A percentile compares a stretch with the other conserved stretches of the same genome.
Evolutionary conservation across 2,888 invertebrate species (phyloP).

Genomic region (Drosophila yooni): DNA sequence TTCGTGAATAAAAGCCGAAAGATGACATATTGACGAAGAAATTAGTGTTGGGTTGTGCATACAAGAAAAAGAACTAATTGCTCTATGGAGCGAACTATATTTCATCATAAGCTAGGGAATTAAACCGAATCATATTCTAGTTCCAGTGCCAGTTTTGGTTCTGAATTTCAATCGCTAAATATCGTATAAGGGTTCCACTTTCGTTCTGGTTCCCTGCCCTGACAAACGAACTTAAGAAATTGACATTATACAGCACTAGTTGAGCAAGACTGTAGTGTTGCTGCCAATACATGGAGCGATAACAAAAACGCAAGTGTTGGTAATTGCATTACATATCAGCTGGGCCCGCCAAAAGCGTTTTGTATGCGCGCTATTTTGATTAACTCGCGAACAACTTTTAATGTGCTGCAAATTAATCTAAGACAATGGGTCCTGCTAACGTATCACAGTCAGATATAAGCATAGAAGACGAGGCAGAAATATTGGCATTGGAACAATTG

Average conservation of each 20-base stretch:
- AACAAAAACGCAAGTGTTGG: slow-evolving; percentile 21
- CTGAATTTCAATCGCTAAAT: background rate
- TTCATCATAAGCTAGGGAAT: background rate
- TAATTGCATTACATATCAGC: slow-evolving; percentile 24
- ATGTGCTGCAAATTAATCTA: background rate
- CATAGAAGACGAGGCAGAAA: slow-evolving; percentile 77
- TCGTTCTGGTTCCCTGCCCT: too few species aligned
- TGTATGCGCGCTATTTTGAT: slow-evolving; percentile 39
- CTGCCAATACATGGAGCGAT: slow-evolving; percentile 4
- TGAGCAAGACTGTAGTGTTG: background rate
- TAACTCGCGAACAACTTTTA: background rate
- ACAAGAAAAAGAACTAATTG: slow-evolving; percentile 27
- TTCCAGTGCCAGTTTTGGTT: background rate
- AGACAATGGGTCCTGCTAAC: slow-evolving; percentile 55
- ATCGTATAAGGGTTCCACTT: background rate
- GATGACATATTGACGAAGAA: slow-evolving; percentile 75
- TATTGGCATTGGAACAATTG: slow-evolving; percentile 78
- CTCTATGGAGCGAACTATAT: slow-evolving; percentile 23
- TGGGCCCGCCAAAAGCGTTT: slow-evolving; percentile 68
- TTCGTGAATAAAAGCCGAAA: slow-evolving; percentile 78
- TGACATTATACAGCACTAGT: slow-evolving; percentile 26
- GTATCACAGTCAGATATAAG: slow-evolving; percentile 51
- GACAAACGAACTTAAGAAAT: background rate
- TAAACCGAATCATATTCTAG: background rate
- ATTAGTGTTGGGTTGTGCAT: slow-evolving; percentile 49